A percentile compares a stretch with the other conserved stretches of the same genome.
Evolutionary conservation across 2,888 invertebrate genomes (phyloP).

Genomic region (Odiellus spinosus): DNA sequence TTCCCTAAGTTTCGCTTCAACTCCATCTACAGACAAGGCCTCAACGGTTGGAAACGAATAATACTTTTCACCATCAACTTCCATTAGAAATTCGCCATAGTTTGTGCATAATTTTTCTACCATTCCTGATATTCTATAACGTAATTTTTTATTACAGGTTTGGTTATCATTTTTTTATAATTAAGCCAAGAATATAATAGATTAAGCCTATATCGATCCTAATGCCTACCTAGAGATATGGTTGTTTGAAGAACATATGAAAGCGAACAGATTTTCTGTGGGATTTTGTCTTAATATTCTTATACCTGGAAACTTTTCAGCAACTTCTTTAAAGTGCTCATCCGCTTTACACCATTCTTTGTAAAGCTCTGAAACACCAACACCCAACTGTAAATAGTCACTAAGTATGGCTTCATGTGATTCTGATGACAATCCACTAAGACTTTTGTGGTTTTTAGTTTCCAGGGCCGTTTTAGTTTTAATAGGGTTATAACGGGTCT

Average conservation of each 20-base stretch:
- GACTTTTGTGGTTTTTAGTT: conserved; percentile 10
- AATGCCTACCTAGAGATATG: conserved; percentile 58
- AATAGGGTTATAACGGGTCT: conserved; percentile 14
- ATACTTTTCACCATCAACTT: conserved; percentile 45
- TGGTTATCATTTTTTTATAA: not conserved
- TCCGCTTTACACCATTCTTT: conserved; percentile 57
- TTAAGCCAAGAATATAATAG: conserved; percentile 14
- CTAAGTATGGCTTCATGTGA: conserved; percentile 36
- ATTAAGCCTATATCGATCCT: not conserved
- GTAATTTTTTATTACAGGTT: not conserved
- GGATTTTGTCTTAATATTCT: conserved; percentile 79
- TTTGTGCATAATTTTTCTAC: conserved; percentile 67
- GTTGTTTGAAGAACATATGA: conserved; percentile 96
- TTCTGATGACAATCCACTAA: not conserved
- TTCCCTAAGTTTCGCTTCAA: conserved; percentile 52
- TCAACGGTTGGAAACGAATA: conserved; percentile 66
- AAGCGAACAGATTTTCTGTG: conserved; percentile 81
- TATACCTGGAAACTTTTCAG: conserved; percentile 55
- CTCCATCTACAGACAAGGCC: conserved; percentile 39
- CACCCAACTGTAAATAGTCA: conserved; percentile 59
- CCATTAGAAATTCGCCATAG: conserved; percentile 61
- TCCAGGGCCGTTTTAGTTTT: conserved; percentile 11
- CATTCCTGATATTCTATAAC: conserved; percentile 64
- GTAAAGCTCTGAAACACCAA: conserved; percentile 53
- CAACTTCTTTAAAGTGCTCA: conserved; percentile 50